phyloP scores from a whole-genome alignment of 2,113 vertebrate genomes.

The Taxidea taxus region DNA sequence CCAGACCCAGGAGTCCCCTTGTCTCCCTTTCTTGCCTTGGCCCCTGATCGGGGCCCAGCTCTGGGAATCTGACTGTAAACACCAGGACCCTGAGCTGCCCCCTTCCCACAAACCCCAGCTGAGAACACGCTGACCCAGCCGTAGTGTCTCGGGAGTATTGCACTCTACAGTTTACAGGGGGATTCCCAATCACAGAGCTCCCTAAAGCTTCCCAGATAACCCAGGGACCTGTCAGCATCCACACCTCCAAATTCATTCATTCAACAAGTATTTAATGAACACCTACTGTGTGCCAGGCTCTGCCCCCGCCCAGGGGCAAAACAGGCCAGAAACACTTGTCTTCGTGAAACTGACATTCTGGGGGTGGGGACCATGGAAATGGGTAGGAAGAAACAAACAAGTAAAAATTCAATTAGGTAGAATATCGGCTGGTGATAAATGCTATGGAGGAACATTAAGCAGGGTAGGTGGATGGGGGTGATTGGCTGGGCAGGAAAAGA shows the following conservation, averaged over 20 bases:
- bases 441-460: background rate
- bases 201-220: background rate
- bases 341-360: background rate
- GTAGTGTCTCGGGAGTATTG: fast-evolving
- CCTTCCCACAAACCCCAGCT: background rate
- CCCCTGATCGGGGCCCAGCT: background rate
- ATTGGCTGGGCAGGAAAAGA: background rate
- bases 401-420: background rate
- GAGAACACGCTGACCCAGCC: background rate
- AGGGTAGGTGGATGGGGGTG: background rate
- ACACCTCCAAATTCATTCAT: background rate
- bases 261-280: background rate
- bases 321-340: too few species aligned
- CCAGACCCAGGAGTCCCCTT: background rate
- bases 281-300: background rate
- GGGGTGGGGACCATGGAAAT: fast-evolving
- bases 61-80: background rate
- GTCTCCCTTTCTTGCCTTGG: background rate
- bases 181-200: fast-evolving
- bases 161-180: background rate
- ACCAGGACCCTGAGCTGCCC: background rate
- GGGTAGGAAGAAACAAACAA: background rate
- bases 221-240: background rate
- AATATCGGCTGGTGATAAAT: background rate
- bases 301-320: too few species aligned